A percentile compares a stretch with the other conserved stretches of the same genome.
Evolutionary conservation across 2,888 invertebrate species (phyloP).

Genomic region (Odontocerum albicorne): DNA sequence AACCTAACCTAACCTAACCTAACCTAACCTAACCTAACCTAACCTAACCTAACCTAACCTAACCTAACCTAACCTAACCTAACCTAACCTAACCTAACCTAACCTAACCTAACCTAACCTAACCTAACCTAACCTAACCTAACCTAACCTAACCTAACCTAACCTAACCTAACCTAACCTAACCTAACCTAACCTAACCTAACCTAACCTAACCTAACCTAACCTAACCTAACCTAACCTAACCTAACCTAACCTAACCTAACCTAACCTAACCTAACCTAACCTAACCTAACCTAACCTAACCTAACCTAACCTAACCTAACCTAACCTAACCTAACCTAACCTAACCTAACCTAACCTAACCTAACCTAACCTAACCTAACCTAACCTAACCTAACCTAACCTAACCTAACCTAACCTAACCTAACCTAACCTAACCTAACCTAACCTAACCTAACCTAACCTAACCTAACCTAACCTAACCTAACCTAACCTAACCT

Average conservation of each 20-base stretch:
- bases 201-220: constrained; percentile 37
- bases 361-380: constrained; percentile 37
- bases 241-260: constrained; percentile 39
- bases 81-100: constrained; percentile 36
- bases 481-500: constrained; percentile 40
- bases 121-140: constrained; percentile 38
- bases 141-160: constrained; percentile 38
- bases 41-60: constrained; percentile 32
- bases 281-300: constrained; percentile 39
- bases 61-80: constrained; percentile 38
- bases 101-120: constrained; percentile 37
- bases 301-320: constrained; percentile 38
- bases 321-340: constrained; percentile 38
- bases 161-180: constrained; percentile 38
- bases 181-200: constrained; percentile 37
- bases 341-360: constrained; percentile 38
- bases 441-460: constrained; percentile 38
- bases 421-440: constrained; percentile 39
- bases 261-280: constrained; percentile 38
- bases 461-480: constrained; percentile 40
- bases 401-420: constrained; percentile 39
- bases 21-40: constrained; percentile 35
- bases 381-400: constrained; percentile 37
- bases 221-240: constrained; percentile 39
- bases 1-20: constrained; percentile 36